Conservation (phyloP, 2,797 vertebrate genomes). For the Cynopterus sphinx region DNA sequence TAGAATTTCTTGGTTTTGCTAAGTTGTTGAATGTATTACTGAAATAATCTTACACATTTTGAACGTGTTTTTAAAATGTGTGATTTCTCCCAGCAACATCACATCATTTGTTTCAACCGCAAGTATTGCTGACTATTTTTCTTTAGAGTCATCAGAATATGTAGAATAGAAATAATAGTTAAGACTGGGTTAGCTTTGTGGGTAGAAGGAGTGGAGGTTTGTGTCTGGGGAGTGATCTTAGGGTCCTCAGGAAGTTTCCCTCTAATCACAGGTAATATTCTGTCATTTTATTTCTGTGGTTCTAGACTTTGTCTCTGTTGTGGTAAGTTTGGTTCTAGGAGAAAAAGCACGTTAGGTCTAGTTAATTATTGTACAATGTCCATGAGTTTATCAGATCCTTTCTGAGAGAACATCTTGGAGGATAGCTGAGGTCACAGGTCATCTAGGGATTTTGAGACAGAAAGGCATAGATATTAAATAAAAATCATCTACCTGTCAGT, state of each 20-base stretch:
- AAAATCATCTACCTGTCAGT: background rate
- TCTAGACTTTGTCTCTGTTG: conserved; percentile 12
- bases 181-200: background rate
- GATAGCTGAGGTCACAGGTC: background rate
- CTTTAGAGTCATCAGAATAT: background rate
- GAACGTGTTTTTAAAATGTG: background rate
- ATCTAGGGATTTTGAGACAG: background rate
- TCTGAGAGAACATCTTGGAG: background rate
- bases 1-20: conserved; percentile 76
- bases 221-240: background rate
- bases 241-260: background rate
- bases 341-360: background rate
- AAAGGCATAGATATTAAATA: background rate
- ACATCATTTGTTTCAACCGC: conserved; percentile 29
- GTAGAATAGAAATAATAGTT: conserved; percentile 17
- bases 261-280: background rate
- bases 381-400: background rate
- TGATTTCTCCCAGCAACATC: background rate
- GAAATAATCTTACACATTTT: conserved; percentile 17
- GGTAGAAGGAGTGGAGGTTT: background rate
- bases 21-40: conserved; percentile 2
- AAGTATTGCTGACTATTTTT: conserved; percentile 2
- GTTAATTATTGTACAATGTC: background rate
- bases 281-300: conserved; percentile 14
- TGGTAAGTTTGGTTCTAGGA: background rate